phyloP scores from a whole-genome alignment of 2,113 vertebrate species.

The Mesembrinibis cayennensis region DNA sequence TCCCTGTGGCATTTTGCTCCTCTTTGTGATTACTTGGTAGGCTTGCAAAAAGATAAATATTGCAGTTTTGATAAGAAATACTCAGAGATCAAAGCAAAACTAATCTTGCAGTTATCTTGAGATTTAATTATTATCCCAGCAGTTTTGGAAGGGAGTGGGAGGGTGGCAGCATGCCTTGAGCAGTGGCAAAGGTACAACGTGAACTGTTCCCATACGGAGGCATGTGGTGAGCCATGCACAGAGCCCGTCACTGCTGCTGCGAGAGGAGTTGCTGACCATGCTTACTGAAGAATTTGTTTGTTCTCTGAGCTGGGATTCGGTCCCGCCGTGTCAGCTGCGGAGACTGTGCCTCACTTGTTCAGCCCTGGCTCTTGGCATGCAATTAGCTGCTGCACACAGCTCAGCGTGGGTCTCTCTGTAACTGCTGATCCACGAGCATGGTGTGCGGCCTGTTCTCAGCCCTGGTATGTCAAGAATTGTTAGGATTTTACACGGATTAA shows the following conservation, averaged over 20 bases:
- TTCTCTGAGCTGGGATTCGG: neutral
- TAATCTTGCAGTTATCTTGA: neutral
- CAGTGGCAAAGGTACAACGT: neutral
- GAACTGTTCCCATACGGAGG: neutral
- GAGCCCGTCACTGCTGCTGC: rapidly evolving
- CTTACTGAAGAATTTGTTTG: neutral
- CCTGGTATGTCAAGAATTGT: neutral
- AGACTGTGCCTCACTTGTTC: neutral
- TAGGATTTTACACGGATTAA: neutral
- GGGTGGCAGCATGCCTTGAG: neutral
- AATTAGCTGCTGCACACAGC: neutral
- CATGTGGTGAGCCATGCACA: rapidly evolving
- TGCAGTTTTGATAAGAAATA: neutral
- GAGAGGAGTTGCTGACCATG: neutral
- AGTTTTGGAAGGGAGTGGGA: neutral
- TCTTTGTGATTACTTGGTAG: neutral
- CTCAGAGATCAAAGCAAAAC: neutral
- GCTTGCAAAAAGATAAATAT: neutral
- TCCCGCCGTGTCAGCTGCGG: neutral
- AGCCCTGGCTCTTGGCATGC: neutral
- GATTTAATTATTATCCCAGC: neutral
- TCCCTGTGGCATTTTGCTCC: neutral
- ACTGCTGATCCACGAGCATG: rapidly evolving
- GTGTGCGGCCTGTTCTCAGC: neutral
- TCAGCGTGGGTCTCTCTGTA: rapidly evolving